phyloP scores from a whole-genome alignment of 2,888 invertebrate genomes.

The Lottia gigantea region DNA sequence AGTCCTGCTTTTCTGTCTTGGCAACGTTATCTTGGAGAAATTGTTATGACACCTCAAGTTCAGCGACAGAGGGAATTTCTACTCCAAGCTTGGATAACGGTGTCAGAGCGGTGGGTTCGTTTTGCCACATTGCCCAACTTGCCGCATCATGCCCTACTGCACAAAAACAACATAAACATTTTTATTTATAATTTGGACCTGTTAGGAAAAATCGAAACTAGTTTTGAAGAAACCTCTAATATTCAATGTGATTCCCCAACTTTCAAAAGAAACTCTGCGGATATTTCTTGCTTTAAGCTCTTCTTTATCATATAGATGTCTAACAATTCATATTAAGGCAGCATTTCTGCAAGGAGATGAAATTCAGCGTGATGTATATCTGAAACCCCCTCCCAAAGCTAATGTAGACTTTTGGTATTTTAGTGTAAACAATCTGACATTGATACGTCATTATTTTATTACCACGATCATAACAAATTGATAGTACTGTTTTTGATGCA shows the following conservation, averaged over 20 bases:
- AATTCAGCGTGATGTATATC: background rate
- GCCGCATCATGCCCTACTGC: too few relatives aligned
- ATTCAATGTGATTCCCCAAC: constrained; percentile 4
- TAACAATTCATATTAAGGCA: constrained; percentile 1
- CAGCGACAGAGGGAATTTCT: too few relatives aligned
- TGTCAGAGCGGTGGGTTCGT: too few relatives aligned
- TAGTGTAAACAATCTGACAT: constrained; percentile 16
- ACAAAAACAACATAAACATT: too few relatives aligned
- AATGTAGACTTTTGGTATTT: constrained; percentile 14
- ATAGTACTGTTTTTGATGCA: constrained; percentile 12
- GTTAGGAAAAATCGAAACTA: too few relatives aligned
- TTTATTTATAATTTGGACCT: too few relatives aligned
- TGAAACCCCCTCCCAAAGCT: constrained; percentile 5
- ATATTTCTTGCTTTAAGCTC: background rate
- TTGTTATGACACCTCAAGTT: too few relatives aligned
- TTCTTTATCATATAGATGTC: background rate
- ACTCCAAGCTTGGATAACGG: too few relatives aligned
- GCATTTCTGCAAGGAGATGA: constrained; percentile 5
- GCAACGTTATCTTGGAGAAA: too few relatives aligned
- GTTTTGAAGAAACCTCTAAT: background rate
- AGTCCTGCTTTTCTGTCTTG: too few relatives aligned
- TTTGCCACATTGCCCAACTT: too few relatives aligned
- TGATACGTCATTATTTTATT: constrained; percentile 21
- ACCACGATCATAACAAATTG: constrained; percentile 1
- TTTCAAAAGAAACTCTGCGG: too few relatives aligned